Evolutionary conservation across 2,797 vertebrate species (phyloP), one percentile per base, ranked within the genome.

Genomic region (Myotis daubentonii): DNA sequence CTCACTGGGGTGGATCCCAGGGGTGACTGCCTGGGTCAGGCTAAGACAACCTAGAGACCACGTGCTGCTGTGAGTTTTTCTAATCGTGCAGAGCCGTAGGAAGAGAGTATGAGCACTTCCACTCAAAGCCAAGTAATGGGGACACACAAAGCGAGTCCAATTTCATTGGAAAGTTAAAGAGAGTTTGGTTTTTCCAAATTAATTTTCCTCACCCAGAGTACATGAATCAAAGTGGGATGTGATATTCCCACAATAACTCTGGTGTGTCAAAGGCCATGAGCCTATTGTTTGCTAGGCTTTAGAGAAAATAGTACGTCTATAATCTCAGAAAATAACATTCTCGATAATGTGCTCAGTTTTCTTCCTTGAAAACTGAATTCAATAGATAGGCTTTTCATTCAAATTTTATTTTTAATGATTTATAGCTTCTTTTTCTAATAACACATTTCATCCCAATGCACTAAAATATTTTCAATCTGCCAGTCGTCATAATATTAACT

Each of bases 31-130:
- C 5, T 89, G 91, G 80, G 86, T 94, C 94, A 94, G 57, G 71
- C 89, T 96, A 96, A 92, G 86, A 92, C 91, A 94, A 96, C 66
- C 90, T 94, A 36, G 17, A 96, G 36, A 38, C 57, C 85, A 91
- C 71, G 57, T 79, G 72, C 91, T 91, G 62, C 88, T 92, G 55
- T 93, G 91, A 96, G 66, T 93, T 96, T 95, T 96, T 89, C 80
- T 96, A 96, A 88, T 91, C 95, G 79, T 38, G 30, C 12, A 25
- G 78, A 84, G 86, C 33, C n/a, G 7, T 49, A 81, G 57, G 41
- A 94, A 91, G 44, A 60, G 8, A 88, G 16, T 1, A 20, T n/a
- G 20, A 57, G 72, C 94, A 83, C 70, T 19, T 93, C 41, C 23
- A 36, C 33, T 92, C 71, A 84, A 86, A 84, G 25, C 57, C 60